Evolutionary conservation across 2,888 invertebrate genomes (phyloP), one percentile per base, ranked within the genome.

Genomic region (Ethmia dodecea): DNA sequence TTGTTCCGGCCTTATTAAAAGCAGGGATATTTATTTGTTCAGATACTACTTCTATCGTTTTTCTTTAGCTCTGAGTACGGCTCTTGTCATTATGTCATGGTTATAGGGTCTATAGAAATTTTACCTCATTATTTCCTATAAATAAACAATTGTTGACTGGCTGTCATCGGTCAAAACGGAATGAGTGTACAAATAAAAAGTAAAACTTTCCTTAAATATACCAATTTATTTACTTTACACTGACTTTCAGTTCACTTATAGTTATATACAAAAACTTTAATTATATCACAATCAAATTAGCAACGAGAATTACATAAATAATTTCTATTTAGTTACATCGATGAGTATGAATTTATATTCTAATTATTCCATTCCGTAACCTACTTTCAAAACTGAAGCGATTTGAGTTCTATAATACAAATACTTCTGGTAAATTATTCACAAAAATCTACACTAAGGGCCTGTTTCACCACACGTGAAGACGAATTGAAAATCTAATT

Each of bases 231-330:
- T 60, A 60, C 62, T 33, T 76, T 73, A 75, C 74, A 77, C 51
- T 55, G 59, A 71, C 60, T 54, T 46, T 72, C 73, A 73, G 66
- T 76, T 72, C 61, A 26, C 26, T 73, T 71, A 68, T 47, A 49
- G 55, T 58, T 78, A 70, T 78, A 65, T 80, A 80, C 79, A 80
- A 74, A 26, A 72, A 40, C 55, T 62, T 58, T 50, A 54, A 24
- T 35, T 48, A 50, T 77, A 81, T 81, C 79, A 81, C 81, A 81
- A 72, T 78, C 62, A 79, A 79, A 79, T 73, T 68, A 77, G 76
- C 73, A 60, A 68, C 58, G 57, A 63, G 59, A 62, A 63, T 63
- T 62, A 66, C 62, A 59, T 60, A 37, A 29, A 37, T 36, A 36
- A 35, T 31, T 58, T 65, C 60, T 64, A 62, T 62, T 38, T 8